These are phyloP conservation scores for Tachysurus vachellii DNA, from an alignment of 2,113 vertebrate genomes.

Conservation along the genomic window DNA sequence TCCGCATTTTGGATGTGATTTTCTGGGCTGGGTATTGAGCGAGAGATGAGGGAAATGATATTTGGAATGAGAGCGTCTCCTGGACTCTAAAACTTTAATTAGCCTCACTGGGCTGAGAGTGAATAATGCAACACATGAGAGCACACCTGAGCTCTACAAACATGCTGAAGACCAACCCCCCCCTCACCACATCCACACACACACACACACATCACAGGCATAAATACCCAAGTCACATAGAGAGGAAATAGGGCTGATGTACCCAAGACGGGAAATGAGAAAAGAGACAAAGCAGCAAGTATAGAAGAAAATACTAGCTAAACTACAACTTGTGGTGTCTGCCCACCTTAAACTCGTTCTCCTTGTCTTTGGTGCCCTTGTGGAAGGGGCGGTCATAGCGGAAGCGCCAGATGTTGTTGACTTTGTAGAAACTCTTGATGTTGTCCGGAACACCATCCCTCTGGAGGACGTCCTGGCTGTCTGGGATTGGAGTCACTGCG, in stretches of 20 bases:
- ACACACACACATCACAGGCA: slow-evolving; percentile 6
- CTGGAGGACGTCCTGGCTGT: slow-evolving; percentile 94
- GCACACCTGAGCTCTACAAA: slow-evolving; percentile 54
- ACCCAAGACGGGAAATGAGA: slow-evolving; percentile 13
- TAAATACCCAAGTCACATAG: slow-evolving; percentile 25
- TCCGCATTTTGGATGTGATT: slow-evolving; percentile 49
- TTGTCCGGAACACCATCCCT: slow-evolving; percentile 95
- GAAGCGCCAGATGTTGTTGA: slow-evolving; percentile 98
- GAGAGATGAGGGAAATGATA: slow-evolving; percentile 51
- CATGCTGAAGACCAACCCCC: slow-evolving; percentile 3
- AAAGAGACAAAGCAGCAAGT: background rate
- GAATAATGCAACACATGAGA: slow-evolving; percentile 69
- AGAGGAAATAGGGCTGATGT: slow-evolving; percentile 5
- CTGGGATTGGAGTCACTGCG: slow-evolving; percentile 94
- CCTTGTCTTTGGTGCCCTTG: slow-evolving; percentile 97
- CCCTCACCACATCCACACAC: background rate
- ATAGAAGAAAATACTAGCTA: slow-evolving; percentile 12
- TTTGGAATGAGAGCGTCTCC: slow-evolving; percentile 50
- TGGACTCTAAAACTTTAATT: slow-evolving; percentile 64
- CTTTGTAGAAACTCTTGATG: slow-evolving; percentile 99
- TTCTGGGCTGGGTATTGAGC: slow-evolving; percentile 47
- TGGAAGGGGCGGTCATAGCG: slow-evolving; percentile 96
- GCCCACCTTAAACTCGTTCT: slow-evolving; percentile 97
- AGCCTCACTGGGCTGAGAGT: slow-evolving; percentile 57
- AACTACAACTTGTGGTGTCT: background rate